Base-by-base conservation (phyloP, 92 coral and sea anemone species). In the Parazoanthus darwini region DNA sequence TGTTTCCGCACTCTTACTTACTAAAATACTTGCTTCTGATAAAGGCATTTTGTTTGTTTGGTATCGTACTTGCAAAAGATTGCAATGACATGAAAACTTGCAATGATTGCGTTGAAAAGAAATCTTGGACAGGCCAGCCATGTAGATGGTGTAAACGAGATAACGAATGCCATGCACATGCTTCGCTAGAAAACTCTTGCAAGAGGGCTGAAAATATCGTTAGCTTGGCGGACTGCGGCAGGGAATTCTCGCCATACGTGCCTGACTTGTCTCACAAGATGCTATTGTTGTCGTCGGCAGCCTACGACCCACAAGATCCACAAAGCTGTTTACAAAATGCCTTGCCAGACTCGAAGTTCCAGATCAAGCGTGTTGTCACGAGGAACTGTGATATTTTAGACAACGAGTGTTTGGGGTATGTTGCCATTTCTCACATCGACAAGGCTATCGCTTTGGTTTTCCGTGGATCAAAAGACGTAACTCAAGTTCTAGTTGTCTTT, bases 401-500 rank as follows among this genome's bases (percentile, higher is more conserved):
- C 54, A 77, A 90, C 43, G 44, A 86, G 0, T 93, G 96, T 78
- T 91, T 92, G 22, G 94, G 93, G 22, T 94, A 78, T 85, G 88
- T 92, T 5, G 97, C 95, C 22, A 85, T 94, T 43, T 94, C 97
- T 16, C 82, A 88, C 82, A 54, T 82, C 67, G 50, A 82, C n/a
- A 89, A 89, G 72, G 94, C 88, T 22, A 89, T 93, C 14, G 91
- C 85, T 9, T 74, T 91, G 4, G 92, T 91, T 14, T 93, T 93
- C 67, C 92, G 96, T 22, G 96, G 96, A 1, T 76, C 92, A 33
- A 22, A 44, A 44, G 51, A 84, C 43, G 0, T 8, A 48, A 81
- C 33, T 8, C 93, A 93, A 67, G 88, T 88, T 1, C 68, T 86
- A 5, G 29, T 3, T 0, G 83, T 46, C 35, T 72, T 76, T n/a